Conservation (phyloP, 2,888 invertebrate species). For the Augochlorella aurata region DNA sequence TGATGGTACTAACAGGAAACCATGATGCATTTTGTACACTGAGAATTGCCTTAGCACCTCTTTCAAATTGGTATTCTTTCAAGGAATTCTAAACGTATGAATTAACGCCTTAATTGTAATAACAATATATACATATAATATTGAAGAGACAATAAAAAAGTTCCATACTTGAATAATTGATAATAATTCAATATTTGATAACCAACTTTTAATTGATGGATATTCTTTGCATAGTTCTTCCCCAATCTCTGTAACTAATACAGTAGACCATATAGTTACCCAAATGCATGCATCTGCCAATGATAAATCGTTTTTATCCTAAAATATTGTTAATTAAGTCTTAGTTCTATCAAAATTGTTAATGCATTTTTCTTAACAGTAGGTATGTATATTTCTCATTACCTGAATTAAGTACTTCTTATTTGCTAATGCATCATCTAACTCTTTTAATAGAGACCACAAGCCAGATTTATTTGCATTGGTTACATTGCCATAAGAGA, state of each 20-base stretch:
- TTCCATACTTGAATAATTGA: constrained; percentile 85
- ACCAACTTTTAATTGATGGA: constrained; percentile 85
- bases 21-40: constrained; percentile 75
- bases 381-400: constrained; percentile 17
- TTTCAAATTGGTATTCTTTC: constrained; percentile 71
- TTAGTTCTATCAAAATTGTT: constrained; percentile 22
- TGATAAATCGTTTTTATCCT: constrained; percentile 84
- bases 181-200: constrained; percentile 83
- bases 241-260: constrained; percentile 84
- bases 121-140: constrained; percentile 5
- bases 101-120: constrained; percentile 66
- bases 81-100: constrained; percentile 72
- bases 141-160: constrained; percentile 9
- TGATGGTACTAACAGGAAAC: constrained; percentile 75
- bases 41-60: constrained; percentile 73
- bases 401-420: constrained; percentile 85
- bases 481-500: constrained; percentile 83
- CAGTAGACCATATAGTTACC: constrained; percentile 87
- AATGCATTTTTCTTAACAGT: neutral
- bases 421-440: constrained; percentile 84
- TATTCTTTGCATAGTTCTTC: constrained; percentile 84
- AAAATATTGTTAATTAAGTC: constrained; percentile 70
- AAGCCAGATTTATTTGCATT: constrained; percentile 85
- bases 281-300: constrained; percentile 89
- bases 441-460: constrained; percentile 83